These are phyloP conservation scores for Cyanoramphus novaezelandiae DNA, from an alignment of 2,113 vertebrate genomes.

Conservation along the genomic window DNA sequence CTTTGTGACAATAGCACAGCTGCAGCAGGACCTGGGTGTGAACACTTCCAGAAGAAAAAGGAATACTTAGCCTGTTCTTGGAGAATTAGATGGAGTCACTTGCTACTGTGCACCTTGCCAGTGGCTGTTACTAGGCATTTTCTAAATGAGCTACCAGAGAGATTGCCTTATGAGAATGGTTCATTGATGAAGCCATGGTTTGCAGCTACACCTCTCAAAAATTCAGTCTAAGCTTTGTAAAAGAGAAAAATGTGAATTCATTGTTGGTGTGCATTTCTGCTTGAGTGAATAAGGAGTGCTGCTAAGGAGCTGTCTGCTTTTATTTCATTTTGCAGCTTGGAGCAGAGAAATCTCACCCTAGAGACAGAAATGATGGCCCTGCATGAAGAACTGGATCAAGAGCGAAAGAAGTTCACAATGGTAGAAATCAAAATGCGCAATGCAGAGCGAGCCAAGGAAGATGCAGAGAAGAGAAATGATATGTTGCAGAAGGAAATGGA, in stretches of 20 bases:
- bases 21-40: background rate
- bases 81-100: background rate
- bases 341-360: constrained; percentile 91
- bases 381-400: constrained; percentile 95
- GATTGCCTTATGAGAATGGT: background rate
- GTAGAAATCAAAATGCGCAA: constrained; percentile 99
- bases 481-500: constrained; percentile 99
- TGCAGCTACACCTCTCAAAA: background rate
- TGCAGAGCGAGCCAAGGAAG: constrained; percentile 93
- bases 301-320: constrained; percentile 21
- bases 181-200: background rate
- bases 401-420: constrained; percentile 98
- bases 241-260: background rate
- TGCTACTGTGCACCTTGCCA: background rate
- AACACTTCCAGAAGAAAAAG: background rate
- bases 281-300: background rate
- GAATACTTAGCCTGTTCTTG: background rate
- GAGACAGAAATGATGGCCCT: constrained; percentile 91
- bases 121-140: background rate
- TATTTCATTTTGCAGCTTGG: constrained; percentile 78
- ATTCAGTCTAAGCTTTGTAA: background rate
- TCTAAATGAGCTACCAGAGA: background rate
- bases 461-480: constrained; percentile 93
- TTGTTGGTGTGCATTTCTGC: background rate
- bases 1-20: background rate